Evolutionary conservation across 1,140 invertebrate species (phyloP).

Genomic region (Solen grandis): DNA sequence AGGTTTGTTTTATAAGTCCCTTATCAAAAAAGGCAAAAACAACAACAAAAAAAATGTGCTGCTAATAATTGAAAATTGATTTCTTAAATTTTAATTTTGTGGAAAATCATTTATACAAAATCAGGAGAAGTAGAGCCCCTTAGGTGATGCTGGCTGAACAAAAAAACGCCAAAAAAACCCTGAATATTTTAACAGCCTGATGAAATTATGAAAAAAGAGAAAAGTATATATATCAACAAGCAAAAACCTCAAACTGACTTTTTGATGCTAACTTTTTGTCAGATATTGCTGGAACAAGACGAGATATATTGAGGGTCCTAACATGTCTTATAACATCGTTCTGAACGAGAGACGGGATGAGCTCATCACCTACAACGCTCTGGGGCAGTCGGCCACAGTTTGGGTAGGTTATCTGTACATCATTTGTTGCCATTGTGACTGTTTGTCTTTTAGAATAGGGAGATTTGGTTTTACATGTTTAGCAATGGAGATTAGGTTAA

Average conservation of each 20-base stretch:
- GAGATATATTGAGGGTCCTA: slow-evolving; percentile 12
- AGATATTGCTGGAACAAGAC: slow-evolving; percentile 4
- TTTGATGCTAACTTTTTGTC: not conserved
- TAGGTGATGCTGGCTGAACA: not conserved
- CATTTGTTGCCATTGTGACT: not conserved
- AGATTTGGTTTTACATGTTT: too few relatives aligned
- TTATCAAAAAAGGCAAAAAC: too few relatives aligned
- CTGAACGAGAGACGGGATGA: not conserved
- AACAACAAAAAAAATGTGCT: too few relatives aligned
- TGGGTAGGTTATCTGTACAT: slow-evolving; percentile 1
- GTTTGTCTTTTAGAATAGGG: not conserved
- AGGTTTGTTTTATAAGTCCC: too few relatives aligned
- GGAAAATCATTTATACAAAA: too few relatives aligned
- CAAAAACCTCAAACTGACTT: too few relatives aligned
- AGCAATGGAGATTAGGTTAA: too few relatives aligned
- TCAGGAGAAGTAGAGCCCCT: not conserved
- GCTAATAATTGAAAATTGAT: too few relatives aligned
- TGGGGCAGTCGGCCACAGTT: slow-evolving; percentile 4
- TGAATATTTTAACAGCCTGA: not conserved
- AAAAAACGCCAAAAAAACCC: not conserved
- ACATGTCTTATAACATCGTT: not conserved
- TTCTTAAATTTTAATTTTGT: too few relatives aligned
- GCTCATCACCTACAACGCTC: not conserved
- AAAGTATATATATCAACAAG: too few relatives aligned
- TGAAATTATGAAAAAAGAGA: too few relatives aligned